phyloP scores from a whole-genome alignment of 2,888 invertebrate genomes.

The Cremastinae sp. region DNA sequence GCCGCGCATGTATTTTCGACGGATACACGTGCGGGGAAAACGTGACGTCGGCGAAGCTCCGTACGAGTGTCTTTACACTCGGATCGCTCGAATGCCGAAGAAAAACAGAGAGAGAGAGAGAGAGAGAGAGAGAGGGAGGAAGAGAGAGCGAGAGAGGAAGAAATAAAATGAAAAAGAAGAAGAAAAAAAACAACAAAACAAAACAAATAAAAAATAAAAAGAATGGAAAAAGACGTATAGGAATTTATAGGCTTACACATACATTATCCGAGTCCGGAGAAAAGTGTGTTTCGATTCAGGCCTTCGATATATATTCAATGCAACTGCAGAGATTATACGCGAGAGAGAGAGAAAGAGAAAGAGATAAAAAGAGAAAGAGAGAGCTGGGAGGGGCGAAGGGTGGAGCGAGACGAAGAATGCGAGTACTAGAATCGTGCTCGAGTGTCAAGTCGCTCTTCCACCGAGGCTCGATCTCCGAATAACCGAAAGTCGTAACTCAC shows the following conservation, averaged over 20 bases:
- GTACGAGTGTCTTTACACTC: slow-evolving; percentile 49
- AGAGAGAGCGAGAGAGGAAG: too few relatives aligned
- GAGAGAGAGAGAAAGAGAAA: slow-evolving; percentile 19
- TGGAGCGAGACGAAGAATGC: slow-evolving; percentile 1
- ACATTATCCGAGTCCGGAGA: too few relatives aligned
- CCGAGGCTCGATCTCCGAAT: too few relatives aligned
- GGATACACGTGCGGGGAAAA: neutral
- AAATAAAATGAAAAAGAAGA: neutral
- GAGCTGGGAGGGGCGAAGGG: slow-evolving; percentile 9
- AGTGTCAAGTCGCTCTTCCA: too few relatives aligned
- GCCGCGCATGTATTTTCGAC: slow-evolving; percentile 23
- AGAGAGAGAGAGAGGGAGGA: neutral
- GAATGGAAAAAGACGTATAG: too few relatives aligned
- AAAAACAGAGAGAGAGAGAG: slow-evolving; percentile 23
- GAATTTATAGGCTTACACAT: neutral
- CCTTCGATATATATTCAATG: slow-evolving; percentile 12
- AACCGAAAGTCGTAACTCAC: too few relatives aligned
- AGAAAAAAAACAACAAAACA: neutral
- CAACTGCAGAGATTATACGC: neutral
- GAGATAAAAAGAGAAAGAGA: too few relatives aligned
- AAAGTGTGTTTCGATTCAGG: too few relatives aligned
- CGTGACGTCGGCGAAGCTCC: slow-evolving; percentile 16
- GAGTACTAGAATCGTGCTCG: neutral
- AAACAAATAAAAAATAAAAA: too few relatives aligned
- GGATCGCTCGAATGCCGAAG: slow-evolving; percentile 40